phyloP scores from a whole-genome alignment of 1,140 invertebrate genomes.

The Lycorma delicatula region DNA sequence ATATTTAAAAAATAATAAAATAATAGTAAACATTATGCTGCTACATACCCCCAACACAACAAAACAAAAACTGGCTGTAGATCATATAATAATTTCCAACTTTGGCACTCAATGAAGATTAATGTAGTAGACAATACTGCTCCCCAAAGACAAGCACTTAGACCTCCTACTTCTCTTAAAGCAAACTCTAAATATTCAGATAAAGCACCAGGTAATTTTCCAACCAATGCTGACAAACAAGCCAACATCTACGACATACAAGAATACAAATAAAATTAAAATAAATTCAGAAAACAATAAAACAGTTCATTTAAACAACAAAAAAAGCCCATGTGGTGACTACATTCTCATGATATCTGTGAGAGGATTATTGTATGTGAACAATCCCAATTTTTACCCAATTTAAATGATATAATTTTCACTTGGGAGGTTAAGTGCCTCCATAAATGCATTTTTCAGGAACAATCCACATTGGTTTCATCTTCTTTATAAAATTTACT shows the following conservation, averaged over 20 bases:
- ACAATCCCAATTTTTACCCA: no score
- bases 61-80: constrained; percentile 59
- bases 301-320: no score
- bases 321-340: no score
- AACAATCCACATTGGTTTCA: no score
- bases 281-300: no score
- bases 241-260: constrained; percentile 44
- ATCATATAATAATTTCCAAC: constrained; percentile 67
- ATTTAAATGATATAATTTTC: no score
- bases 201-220: constrained; percentile 39
- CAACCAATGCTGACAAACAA: constrained; percentile 45
- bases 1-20: no score
- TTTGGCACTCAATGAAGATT: constrained; percentile 73
- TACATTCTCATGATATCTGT: no score
- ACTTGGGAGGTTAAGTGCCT: no score
- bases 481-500: no score
- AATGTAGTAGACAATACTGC: constrained; percentile 70
- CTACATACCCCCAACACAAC: constrained; percentile 66
- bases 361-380: no score
- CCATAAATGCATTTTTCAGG: no score
- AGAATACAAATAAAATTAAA: constrained; percentile 22
- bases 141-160: constrained; percentile 74
- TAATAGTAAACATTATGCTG: constrained; percentile 7
- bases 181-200: constrained; percentile 41
- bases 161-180: constrained; percentile 61